Evolutionary conservation across 92 coral and sea anemone species (phyloP).

Genomic region (Porites cylindrica): DNA sequence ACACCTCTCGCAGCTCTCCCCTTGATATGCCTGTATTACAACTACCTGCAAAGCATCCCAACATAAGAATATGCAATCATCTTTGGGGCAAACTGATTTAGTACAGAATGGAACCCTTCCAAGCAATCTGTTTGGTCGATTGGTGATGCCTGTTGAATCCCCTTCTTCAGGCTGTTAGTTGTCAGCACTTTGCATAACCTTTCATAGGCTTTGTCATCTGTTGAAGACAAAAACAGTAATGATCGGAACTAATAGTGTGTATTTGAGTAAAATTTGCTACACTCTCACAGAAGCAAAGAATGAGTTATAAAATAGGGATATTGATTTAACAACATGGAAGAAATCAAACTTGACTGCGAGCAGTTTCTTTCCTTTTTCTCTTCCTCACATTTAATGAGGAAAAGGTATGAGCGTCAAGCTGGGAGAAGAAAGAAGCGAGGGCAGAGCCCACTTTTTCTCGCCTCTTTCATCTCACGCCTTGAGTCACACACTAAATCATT

Average conservation of each 20-base stretch:
- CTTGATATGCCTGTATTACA: conserved; percentile 10
- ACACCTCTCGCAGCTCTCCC: conserved; percentile 2
- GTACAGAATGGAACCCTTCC: background rate
- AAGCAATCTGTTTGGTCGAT: background rate
- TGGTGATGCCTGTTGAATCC: conserved; percentile 16
- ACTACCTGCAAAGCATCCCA: background rate
- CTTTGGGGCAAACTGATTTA: background rate
- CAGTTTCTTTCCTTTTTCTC: no score
- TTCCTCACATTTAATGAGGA: no score
- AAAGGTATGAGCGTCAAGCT: no score
- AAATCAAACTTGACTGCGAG: conserved; percentile 13
- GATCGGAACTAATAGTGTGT: background rate
- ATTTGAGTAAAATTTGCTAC: conserved; percentile 7
- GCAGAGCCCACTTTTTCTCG: no score
- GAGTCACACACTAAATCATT: no score
- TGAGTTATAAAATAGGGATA: background rate
- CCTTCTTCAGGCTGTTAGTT: conserved; percentile 14
- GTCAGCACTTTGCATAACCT: conserved; percentile 12
- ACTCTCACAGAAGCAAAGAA: conserved; percentile 7
- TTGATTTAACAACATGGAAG: conserved; percentile 2
- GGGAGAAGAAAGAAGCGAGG: no score
- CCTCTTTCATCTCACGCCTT: no score
- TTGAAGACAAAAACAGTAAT: conserved; percentile 9
- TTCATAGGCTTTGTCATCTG: conserved; percentile 21
- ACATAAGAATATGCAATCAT: no score